These are phyloP conservation scores for Heloderma charlesbogerti DNA, from an alignment of 2,113 vertebrate genomes.

Conservation along the genomic window DNA sequence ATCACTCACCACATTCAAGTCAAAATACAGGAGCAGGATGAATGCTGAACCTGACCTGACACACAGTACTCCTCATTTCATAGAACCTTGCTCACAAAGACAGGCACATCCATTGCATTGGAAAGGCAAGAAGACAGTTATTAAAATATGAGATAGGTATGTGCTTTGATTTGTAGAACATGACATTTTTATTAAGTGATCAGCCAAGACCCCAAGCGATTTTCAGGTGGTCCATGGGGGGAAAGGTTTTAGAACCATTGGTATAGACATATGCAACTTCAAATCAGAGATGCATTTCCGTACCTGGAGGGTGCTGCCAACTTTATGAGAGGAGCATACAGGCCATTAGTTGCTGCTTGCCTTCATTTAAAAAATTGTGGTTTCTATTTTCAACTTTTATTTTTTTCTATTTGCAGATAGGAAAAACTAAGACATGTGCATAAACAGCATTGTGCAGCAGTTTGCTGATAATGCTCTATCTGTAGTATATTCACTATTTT, in stretches of 20 bases:
- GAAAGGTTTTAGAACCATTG: neutral
- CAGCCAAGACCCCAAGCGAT: neutral
- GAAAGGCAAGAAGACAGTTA: neutral
- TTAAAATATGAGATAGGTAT: neutral
- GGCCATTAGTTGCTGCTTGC: neutral
- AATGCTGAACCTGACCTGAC: neutral
- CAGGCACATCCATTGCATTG: no score
- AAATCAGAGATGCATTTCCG: no score
- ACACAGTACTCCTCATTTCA: neutral
- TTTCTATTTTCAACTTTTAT: neutral
- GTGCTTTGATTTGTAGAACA: neutral
- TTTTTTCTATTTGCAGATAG: neutral
- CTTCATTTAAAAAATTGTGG: neutral
- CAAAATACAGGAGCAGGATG: neutral
- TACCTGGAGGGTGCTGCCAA: neutral
- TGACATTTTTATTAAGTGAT: no score
- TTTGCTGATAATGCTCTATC: neutral
- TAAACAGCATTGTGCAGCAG: neutral
- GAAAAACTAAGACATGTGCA: neutral
- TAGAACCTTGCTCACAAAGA: neutral
- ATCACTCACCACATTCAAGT: neutral
- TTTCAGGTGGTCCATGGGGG: neutral
- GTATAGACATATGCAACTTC: neutral
- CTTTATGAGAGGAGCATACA: neutral
- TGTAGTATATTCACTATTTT: neutral